Base-by-base conservation (phyloP, 2,113 vertebrate genomes). In the Trematomus loennbergii region DNA sequence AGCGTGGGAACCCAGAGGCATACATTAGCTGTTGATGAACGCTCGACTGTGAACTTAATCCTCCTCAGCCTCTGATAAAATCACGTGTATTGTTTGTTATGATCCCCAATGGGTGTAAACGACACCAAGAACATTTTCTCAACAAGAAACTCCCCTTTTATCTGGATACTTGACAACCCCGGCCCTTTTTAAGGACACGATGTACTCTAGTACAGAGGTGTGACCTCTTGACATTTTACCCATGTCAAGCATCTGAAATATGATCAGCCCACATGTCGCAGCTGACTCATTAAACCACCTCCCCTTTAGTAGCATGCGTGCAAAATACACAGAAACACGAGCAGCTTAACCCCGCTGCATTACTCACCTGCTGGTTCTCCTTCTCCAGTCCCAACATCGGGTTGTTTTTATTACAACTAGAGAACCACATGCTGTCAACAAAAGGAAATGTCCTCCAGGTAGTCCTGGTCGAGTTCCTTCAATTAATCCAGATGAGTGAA, bases 191-290 rank as follows among this genome's bases (percentile, higher is more conserved):
- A 60, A 78, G 85, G 86, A 72, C 87, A 83, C 2, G 5, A 25
- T 84, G 84, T 85, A 67, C 84, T 80, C 59, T 15, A 52, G 49
- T 77, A 75, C 74, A 75, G 78, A 77, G 69, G 57, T 69, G 50
- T 79, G 82, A 88, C 88, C 87, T 72, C 63, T 22, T 88, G 90
- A 92, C 91, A 89, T 91, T 91, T 88, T 60, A 67, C 22, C 20
- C 69, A 50, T 18, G 49, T 53, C 50, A 43, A 72, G 63, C 33
- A 74, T 74, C 71, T 89, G 92, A 93, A 92, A 93, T 84, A 70
- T 48, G 78, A 91, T 20, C 78, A 40, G 49, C 61, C 70, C 74
- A 53, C 71, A 70, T 83, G 79, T 80, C 79, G 20, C 83, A 84
- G 55, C 79, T 82, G 86, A 84, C 75, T 86, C 84, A 67, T 74